Evolutionary conservation across 2,888 invertebrate genomes (phyloP).

Genomic region (Thymelicus sylvestris): DNA sequence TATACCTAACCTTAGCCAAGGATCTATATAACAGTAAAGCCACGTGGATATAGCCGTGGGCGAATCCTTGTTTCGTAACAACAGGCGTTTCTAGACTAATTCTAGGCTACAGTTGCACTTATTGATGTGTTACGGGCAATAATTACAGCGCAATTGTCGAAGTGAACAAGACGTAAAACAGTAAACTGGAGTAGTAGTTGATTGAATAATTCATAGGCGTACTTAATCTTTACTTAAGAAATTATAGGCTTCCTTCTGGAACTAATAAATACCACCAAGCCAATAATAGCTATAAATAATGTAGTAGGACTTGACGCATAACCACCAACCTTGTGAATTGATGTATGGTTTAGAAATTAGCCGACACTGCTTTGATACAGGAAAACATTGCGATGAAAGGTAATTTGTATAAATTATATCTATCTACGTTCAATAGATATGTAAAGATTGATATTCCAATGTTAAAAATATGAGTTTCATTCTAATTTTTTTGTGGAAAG

Average conservation of each 20-base stretch:
- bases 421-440: too few relatives aligned
- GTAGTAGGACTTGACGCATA: background rate
- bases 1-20: too few relatives aligned
- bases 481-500: too few relatives aligned
- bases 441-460: too few relatives aligned
- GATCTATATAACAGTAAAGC: background rate
- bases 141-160: slow-evolving; percentile 22
- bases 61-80: slow-evolving; percentile 14
- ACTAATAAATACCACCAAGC: slow-evolving; percentile 1
- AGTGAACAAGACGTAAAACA: slow-evolving; percentile 28
- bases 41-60: slow-evolving; percentile 11
- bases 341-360: background rate
- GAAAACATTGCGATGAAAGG: background rate
- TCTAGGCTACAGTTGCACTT: background rate
- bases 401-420: too few relatives aligned
- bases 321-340: background rate
- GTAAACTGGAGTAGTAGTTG: slow-evolving; percentile 24
- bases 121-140: slow-evolving; percentile 13
- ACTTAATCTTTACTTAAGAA: slow-evolving; percentile 12
- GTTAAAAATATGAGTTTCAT: too few relatives aligned
- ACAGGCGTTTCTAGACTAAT: slow-evolving; percentile 15
- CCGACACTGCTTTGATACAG: background rate
- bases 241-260: background rate
- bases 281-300: background rate
- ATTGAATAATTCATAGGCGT: slow-evolving; percentile 30